Conservation (phyloP, 2,797 vertebrate genomes). For the Odontamblyopus lacepedii region DNA sequence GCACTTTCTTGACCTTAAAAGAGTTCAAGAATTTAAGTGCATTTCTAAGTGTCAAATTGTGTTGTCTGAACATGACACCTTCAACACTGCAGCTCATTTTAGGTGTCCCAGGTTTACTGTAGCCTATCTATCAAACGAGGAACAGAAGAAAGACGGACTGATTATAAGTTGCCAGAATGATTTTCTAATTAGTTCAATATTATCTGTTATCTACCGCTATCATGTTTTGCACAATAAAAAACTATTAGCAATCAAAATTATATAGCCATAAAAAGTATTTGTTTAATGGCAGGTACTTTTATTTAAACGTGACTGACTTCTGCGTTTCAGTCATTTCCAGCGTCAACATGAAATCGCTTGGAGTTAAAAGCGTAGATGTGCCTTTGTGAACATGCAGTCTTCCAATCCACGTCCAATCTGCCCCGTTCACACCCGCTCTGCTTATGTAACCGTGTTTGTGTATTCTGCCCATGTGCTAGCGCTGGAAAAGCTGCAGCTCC, state of each 20-base stretch:
- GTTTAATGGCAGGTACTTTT: slow-evolving; percentile 65
- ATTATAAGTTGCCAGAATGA: not conserved
- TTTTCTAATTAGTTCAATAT: not conserved
- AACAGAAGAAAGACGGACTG: not conserved
- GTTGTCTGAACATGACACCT: too few species aligned
- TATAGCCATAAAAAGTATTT: slow-evolving; percentile 39
- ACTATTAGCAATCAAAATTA: slow-evolving; percentile 34
- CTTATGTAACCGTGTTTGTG: slow-evolving; percentile 55
- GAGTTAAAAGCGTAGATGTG: slow-evolving; percentile 44
- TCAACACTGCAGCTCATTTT: too few species aligned
- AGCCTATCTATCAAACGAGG: too few species aligned
- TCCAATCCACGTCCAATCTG: slow-evolving; percentile 9
- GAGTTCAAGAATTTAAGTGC: too few species aligned
- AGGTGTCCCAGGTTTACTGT: too few species aligned
- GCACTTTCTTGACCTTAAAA: too few species aligned
- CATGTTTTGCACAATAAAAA: not conserved
- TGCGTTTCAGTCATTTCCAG: slow-evolving; percentile 52
- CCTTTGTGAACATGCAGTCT: slow-evolving; percentile 10
- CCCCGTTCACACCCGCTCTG: slow-evolving; percentile 33
- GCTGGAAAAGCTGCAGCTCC: slow-evolving; percentile 47
- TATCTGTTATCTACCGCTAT: not conserved
- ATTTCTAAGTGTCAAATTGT: too few species aligned
- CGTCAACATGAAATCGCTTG: slow-evolving; percentile 46
- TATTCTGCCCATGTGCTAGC: slow-evolving; percentile 37
- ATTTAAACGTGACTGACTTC: slow-evolving; percentile 44